Percentiles rank a stretch among this genome's conserved stretches.
Conservation (phyloP, 2,888 invertebrate species). For the Perizoma affinitatum region DNA sequence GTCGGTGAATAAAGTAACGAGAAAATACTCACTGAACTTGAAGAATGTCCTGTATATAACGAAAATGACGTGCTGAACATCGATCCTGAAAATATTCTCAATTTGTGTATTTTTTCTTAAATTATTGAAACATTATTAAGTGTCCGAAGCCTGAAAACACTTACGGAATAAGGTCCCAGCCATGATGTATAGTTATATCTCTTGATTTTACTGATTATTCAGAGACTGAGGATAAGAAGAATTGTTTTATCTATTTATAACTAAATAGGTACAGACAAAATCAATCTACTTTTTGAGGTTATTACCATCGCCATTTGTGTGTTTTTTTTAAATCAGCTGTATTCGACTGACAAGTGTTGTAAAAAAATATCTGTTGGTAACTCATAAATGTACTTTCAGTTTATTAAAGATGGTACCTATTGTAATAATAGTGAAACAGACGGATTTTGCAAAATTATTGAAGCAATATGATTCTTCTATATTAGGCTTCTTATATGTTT, state of each 20-base stretch:
- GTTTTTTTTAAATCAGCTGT: no score
- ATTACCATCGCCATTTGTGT: no score
- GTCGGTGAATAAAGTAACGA: not conserved
- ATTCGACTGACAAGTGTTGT: no score
- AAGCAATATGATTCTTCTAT: no score
- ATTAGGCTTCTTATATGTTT: no score
- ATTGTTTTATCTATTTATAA: constrained; percentile 15
- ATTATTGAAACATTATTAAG: not conserved
- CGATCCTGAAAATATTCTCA: constrained; percentile 60
- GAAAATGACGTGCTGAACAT: constrained; percentile 57
- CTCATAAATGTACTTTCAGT: no score
- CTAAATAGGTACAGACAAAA: not conserved
- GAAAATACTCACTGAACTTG: constrained; percentile 59
- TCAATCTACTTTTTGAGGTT: not conserved
- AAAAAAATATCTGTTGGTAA: no score
- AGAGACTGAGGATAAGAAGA: no score
- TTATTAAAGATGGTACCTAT: no score
- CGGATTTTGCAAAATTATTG: no score
- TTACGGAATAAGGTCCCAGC: constrained; percentile 71
- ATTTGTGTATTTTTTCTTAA: constrained; percentile 14
- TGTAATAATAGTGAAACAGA: no score
- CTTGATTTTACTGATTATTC: not conserved
- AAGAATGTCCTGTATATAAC: constrained; percentile 55
- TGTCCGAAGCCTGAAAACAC: constrained; percentile 33
- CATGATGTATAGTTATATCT: constrained; percentile 39